phyloP scores from a whole-genome alignment of 2,113 vertebrate genomes.

The Clarias macrocephalus region DNA sequence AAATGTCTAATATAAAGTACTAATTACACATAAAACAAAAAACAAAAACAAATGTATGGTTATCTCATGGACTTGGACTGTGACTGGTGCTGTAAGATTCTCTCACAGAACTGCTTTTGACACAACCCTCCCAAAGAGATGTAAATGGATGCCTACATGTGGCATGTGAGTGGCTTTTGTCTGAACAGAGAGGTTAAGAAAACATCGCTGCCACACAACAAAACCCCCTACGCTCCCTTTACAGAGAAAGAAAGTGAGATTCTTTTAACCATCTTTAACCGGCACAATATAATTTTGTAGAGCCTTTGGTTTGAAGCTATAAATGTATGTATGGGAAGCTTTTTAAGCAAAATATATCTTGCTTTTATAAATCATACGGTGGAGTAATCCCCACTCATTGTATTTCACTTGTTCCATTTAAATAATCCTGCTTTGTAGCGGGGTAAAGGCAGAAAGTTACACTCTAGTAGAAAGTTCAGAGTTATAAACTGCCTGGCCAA shows the following conservation, averaged over 20 bases:
- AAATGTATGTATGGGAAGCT: conserved; percentile 7
- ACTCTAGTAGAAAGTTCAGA: not conserved
- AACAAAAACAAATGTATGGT: not conserved
- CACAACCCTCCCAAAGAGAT: conserved; percentile 39
- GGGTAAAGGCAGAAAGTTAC: not conserved
- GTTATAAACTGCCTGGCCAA: not conserved
- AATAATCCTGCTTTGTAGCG: not conserved
- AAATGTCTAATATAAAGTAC: not conserved
- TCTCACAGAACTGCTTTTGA: conserved; percentile 45
- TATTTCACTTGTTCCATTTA: not conserved
- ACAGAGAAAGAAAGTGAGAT: conserved; percentile 23
- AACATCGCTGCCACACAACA: conserved; percentile 45
- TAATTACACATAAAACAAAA: not conserved
- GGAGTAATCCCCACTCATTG: not conserved
- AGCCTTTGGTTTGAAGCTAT: not conserved
- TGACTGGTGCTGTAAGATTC: conserved; percentile 26
- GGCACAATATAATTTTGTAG: conserved; percentile 31
- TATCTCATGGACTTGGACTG: not conserved
- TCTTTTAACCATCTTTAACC: conserved; percentile 13
- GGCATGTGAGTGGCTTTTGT: conserved; percentile 50
- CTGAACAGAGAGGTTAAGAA: conserved; percentile 51
- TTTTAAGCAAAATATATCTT: not conserved
- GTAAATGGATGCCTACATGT: conserved; percentile 49
- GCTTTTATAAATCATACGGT: not conserved
- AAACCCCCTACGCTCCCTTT: conserved; percentile 36